Evolutionary conservation across 2,888 invertebrate species (phyloP), one percentile per base, ranked within the genome.

Genomic region (Platycnemis pennipes): DNA sequence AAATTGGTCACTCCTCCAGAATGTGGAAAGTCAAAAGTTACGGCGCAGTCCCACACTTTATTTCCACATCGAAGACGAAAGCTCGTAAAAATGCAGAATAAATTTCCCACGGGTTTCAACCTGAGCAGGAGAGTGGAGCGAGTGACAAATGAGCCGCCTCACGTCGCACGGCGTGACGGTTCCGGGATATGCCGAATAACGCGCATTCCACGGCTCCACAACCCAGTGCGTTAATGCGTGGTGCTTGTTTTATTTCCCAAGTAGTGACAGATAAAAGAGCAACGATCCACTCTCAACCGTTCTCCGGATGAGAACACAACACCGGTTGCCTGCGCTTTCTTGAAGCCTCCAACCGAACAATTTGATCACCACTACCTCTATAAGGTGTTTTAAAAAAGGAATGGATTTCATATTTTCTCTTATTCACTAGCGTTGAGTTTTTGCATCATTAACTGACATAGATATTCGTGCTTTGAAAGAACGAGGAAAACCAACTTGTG

Each of bases 21-120:
- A 69, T 31, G 69, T n/a, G 69, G 31, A 69, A 69, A 69, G 31
- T n/a, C 0, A 31, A 7, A 31, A 69, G 69, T 69, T 69, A 69
- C 31, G 69, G 69, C 31, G 31, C 69, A 56, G 19, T 56, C 22
- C 56, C 19, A 16, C 56, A 11, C 16, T 56, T 56, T 56, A 56
- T 56, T 56, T 56, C 56, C 56, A 69, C 69, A 69, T 69, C 13
- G 31, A n/a, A 69, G 69, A 11, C 69, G 8, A 31, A 3, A 31
- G 69, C 69, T 69, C 69, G 69, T 31, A 69, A 31, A 69, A 7
- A 31, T 69, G 0, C 31, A 0, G 31, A 31, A 69, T n/a, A 69
- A n/a, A 69, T 69, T 69, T 69, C 69, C 69, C 69, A 69, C 69
- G 69, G 31, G 4, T 69, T 69, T 69, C 69, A 69, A 69, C n/a